Evolutionary conservation across 1,140 invertebrate species (phyloP).

Genomic region (Plectus sambesii): DNA sequence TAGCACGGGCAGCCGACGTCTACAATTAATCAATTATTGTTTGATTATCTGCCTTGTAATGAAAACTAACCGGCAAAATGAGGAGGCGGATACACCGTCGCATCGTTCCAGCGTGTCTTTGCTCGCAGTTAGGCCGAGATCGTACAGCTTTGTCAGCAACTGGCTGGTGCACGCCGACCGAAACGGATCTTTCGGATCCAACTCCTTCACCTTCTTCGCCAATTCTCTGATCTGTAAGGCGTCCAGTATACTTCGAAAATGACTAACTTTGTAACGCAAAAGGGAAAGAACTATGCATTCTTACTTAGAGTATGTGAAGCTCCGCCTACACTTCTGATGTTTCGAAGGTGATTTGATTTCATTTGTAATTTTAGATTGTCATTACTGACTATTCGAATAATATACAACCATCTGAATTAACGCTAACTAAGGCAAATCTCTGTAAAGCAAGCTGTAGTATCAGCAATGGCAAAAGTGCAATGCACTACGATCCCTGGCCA

Average conservation of each 20-base stretch:
- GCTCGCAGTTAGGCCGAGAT: constrained; percentile 76
- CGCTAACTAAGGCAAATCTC: too few species aligned
- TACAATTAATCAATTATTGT: constrained; percentile 33
- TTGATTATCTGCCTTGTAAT: constrained; percentile 35
- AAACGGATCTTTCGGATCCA: constrained; percentile 73
- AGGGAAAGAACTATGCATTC: constrained; percentile 6
- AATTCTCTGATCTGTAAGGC: constrained; percentile 64
- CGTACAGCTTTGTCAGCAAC: constrained; percentile 79
- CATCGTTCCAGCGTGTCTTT: constrained; percentile 70
- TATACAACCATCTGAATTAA: too few species aligned
- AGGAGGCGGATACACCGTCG: constrained; percentile 70
- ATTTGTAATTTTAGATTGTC: too few species aligned
- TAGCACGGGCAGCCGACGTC: constrained; percentile 71
- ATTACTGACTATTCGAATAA: too few species aligned
- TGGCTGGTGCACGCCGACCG: constrained; percentile 68
- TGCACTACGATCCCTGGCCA: too few species aligned
- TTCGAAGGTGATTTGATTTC: too few species aligned
- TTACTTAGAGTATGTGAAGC: not conserved
- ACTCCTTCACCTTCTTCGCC: constrained; percentile 75
- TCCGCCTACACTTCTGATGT: too few species aligned
- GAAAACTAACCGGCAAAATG: constrained; percentile 62
- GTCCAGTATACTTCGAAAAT: too few species aligned
- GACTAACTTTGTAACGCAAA: constrained; percentile 1
- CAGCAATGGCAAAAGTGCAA: too few species aligned
- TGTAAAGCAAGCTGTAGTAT: too few species aligned